Conservation (phyloP, 2,888 invertebrate species). For the Drosophila melanocephala region DNA sequence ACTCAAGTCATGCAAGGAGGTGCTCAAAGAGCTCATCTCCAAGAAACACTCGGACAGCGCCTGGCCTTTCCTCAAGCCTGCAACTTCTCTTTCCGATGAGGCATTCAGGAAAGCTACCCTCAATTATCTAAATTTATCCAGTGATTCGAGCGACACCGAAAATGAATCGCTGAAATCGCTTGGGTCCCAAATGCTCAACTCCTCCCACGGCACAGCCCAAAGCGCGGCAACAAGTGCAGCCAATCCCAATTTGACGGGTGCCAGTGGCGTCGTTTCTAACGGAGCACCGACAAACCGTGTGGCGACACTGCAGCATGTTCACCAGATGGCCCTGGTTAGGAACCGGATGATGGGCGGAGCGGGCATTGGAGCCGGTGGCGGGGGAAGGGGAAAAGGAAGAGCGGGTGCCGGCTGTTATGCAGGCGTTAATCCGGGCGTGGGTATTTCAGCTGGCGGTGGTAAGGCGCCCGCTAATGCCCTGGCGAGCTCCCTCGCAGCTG, state of each 20-base stretch:
- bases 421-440: slow-evolving; percentile 49
- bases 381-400: slow-evolving; percentile 45
- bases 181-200: slow-evolving; percentile 90
- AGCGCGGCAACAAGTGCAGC: slow-evolving; percentile 47
- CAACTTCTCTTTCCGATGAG: slow-evolving; percentile 90
- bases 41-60: slow-evolving; percentile 98
- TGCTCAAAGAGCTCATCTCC: slow-evolving; percentile 95
- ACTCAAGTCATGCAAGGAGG: slow-evolving; percentile 96
- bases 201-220: slow-evolving; percentile 11
- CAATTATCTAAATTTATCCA: slow-evolving; percentile 82
- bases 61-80: slow-evolving; percentile 99
- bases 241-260: slow-evolving; percentile 75
- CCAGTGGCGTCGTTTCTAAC: slow-evolving; percentile 51
- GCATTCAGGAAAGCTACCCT: slow-evolving; percentile 86
- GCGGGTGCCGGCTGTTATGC: slow-evolving; percentile 75
- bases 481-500: slow-evolving; percentile 65
- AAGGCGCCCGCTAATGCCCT: slow-evolving; percentile 70
- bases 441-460: slow-evolving; percentile 43
- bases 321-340: slow-evolving; percentile 70
- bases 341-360: slow-evolving; percentile 67
- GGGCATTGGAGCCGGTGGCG: slow-evolving; percentile 40
- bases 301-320: slow-evolving; percentile 77
- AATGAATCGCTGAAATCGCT: slow-evolving; percentile 92
- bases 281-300: slow-evolving; percentile 75
- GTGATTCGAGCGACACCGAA: slow-evolving; percentile 90